Evolutionary conservation across 1,140 invertebrate genomes (phyloP), one percentile per base, ranked within the genome.

Genomic region (Asobara japonica): DNA sequence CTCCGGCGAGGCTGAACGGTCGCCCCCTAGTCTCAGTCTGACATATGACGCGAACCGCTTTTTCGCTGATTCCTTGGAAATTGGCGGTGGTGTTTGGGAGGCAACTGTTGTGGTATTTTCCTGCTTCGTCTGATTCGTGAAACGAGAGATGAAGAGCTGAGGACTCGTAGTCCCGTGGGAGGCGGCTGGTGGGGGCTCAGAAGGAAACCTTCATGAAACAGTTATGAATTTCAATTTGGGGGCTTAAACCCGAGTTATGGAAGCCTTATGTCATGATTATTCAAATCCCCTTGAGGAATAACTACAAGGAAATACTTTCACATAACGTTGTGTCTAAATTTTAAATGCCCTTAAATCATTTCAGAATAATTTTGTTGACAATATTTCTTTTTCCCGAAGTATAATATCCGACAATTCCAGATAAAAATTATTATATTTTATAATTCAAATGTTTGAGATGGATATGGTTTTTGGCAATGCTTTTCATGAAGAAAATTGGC

Each of bases 1-100:
- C 85, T 92, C 91, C 0, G 91, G 91, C 84, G 91, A 87, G 84
- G 91, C 79, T 85, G 85, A 81, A 11, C 86, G 81, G 48, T 88
- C 86, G 38, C 81, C 84, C 13, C 85, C 86, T 13, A 88, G 77
- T 68, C 86, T 82, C 7, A 87, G 90, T 88, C 94, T 93, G 76
- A 94, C 91, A 86, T 94, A 94, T 72, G 93, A 93, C 78, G 92
- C 91, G 84, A 94, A 93, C 78, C 93, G 91, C 77, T 90, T 90
- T 77, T 90, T 89, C 66, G 86, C 87, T 7, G 83, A 85, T 66
- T 87, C 83, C 71, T 86, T 85, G 0, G 80, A 78, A 25, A 65
- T 72, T n/a, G 76, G 62, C 22, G 82, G 81, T 65, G 72, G 41
- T n/a, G 76, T 65, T 29, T 82, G 81, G 61, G 71, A 51, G n/a